Conservation (phyloP, 2,113 vertebrate species). For the Cyanoramphus novaezelandiae region DNA sequence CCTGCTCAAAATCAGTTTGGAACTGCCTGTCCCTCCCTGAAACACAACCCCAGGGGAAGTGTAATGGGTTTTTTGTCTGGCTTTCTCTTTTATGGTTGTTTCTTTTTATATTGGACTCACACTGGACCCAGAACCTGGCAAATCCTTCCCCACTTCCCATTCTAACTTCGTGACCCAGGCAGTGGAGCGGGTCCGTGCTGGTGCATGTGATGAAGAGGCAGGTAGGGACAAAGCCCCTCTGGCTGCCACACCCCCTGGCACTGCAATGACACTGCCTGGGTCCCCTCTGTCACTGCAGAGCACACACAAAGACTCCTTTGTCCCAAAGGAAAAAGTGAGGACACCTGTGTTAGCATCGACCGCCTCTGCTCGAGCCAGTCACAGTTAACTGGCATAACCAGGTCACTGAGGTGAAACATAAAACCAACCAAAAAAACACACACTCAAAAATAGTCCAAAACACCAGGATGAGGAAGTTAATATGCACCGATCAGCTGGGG, state of each 20-base stretch:
- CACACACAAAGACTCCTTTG: conserved; percentile 23
- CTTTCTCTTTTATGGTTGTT: not conserved
- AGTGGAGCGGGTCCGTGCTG: fast-evolving
- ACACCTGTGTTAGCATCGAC: not conserved
- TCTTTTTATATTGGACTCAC: not conserved
- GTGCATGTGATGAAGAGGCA: not conserved
- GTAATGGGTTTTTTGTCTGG: not conserved
- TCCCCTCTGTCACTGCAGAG: not conserved
- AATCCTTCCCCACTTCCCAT: not conserved
- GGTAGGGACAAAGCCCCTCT: not conserved
- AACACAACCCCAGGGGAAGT: not conserved
- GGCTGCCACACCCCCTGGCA: not conserved
- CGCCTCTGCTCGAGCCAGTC: not conserved
- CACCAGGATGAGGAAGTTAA: not conserved
- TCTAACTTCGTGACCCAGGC: not conserved
- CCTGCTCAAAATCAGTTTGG: not conserved
- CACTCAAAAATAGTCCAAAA: not conserved
- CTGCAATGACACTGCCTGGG: not conserved
- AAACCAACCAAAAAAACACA: not conserved
- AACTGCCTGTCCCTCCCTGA: not conserved
- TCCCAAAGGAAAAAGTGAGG: not conserved
- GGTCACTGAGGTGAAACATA: not conserved
- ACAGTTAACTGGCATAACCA: not conserved
- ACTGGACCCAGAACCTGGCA: not conserved
- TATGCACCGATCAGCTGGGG: not conserved